Base-by-base conservation (phyloP, 1,140 invertebrate species). In the Oreohelix idahoensis region DNA sequence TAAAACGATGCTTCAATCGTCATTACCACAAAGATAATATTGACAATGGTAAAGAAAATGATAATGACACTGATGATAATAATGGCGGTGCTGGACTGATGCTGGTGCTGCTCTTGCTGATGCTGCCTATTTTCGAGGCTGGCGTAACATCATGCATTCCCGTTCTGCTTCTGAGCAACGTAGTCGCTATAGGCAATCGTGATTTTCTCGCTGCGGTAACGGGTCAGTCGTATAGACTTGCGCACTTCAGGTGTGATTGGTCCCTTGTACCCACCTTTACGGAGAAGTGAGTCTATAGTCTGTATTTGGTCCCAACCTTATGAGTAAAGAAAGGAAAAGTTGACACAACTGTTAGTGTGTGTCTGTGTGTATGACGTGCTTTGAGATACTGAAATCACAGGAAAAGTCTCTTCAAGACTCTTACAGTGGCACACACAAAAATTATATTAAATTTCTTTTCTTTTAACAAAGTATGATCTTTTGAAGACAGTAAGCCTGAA, bases 181-280 rank as follows among this genome's bases (percentile, higher is more conserved):
- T 96, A 97, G 87, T 97, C 97, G 88, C 96, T 94, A 94, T 97
- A 97, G 89, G 95, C 95, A 83, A 96, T 94, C 26, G 95, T 95
- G 38, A 97, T 94, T 93, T 97, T 96, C 91, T 97, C 96, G 91
- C 96, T 96, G 90, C 98, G 88, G 84, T 92, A 92, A 75, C 98
- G 96, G 58, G 97, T 99, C 84, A 99, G 93, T 93, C 97, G 97
- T 86, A 99, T 96, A 86, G 95, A 95, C 88, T 96, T 95, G 81
- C 98, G 94, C 87, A 98, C 94, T 96, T 79, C 96, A 94, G 39
- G 96, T 10, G 97, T 98, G 32, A 99, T 98, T 10, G 95, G 80
- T 45, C 97, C 97, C 89, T 98, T 98, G 93, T 96, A 99, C 38
- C 98, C 98, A 83, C 98, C 98, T 93, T 99, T 99, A 78, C 98